phyloP scores from a whole-genome alignment of 2,113 vertebrate genomes.

The Penelope pileata region DNA sequence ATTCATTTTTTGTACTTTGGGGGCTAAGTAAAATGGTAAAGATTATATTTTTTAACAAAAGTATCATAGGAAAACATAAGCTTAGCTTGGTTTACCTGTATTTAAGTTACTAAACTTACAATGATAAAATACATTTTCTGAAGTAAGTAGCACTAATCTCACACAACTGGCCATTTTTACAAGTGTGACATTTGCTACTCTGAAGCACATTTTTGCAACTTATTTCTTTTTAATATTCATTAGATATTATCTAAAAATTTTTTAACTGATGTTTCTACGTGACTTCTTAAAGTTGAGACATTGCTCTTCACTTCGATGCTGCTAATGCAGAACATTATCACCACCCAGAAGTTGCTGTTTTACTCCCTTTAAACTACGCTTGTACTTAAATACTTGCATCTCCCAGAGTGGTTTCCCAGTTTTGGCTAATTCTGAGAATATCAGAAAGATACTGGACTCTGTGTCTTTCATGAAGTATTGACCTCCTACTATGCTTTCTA shows the following conservation, averaged over 20 bases:
- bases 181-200: not conserved
- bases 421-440: not conserved
- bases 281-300: not conserved
- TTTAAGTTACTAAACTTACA: slow-evolving; percentile 2
- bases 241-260: not conserved
- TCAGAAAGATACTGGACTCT: not conserved
- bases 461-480: not conserved
- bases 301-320: not conserved
- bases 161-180: not conserved
- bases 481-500: not conserved
- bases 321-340: not conserved
- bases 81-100: slow-evolving; percentile 18
- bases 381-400: not conserved
- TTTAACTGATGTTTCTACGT: not conserved
- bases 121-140: slow-evolving; percentile 19
- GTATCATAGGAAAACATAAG: not conserved
- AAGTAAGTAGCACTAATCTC: slow-evolving; percentile 3
- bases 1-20: not conserved
- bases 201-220: slow-evolving; percentile 16
- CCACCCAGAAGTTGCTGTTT: not conserved
- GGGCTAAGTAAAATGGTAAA: not conserved
- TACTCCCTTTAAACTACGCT: not conserved
- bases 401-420: not conserved
- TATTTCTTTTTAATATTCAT: slow-evolving; percentile 17
- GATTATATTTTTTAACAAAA: slow-evolving; percentile 37